phyloP scores from a whole-genome alignment of 64 coral and sea anemone genomes.

The Orbicella faveolata region DNA sequence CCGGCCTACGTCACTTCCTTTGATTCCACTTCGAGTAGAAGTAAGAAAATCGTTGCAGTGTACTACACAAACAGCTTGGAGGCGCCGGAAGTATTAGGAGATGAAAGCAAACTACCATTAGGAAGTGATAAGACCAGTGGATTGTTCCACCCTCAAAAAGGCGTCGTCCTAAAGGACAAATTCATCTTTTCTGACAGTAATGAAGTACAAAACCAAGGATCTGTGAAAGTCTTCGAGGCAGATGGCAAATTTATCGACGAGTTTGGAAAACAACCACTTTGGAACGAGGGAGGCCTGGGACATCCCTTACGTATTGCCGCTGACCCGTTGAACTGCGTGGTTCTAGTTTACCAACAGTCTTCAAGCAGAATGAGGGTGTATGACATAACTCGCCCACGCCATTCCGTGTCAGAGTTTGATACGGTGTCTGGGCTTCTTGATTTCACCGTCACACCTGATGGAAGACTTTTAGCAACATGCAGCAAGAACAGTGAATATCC shows the following conservation, averaged over 20 bases:
- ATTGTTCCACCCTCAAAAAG: constrained; percentile 28
- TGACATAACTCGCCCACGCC: constrained; percentile 20
- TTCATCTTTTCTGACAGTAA: constrained; percentile 37
- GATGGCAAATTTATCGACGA: background rate
- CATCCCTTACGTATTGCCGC: constrained; percentile 35
- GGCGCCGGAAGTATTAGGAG: constrained; percentile 20
- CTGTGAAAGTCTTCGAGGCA: constrained; percentile 25
- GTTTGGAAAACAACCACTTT: constrained; percentile 31
- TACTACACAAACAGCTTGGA: constrained; percentile 42
- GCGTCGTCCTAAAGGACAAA: constrained; percentile 23
- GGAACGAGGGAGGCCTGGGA: constrained; percentile 33
- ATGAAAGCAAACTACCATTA: background rate
- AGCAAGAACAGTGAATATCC: constrained; percentile 44
- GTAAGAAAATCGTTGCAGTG: constrained; percentile 26
- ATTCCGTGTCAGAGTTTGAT: constrained; percentile 20
- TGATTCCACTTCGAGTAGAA: background rate
- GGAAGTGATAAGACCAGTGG: background rate
- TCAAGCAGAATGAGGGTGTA: constrained; percentile 17
- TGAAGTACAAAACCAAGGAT: constrained; percentile 7
- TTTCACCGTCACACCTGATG: background rate
- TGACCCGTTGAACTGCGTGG: constrained; percentile 10
- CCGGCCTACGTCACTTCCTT: constrained; percentile 20
- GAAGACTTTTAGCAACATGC: background rate
- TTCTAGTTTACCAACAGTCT: constrained; percentile 34
- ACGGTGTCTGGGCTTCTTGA: constrained; percentile 38